Percentiles rank a stretch among this genome's conserved stretches.
Evolutionary conservation across 2,797 vertebrate genomes (phyloP).

Genomic region (Octomys mimax): DNA sequence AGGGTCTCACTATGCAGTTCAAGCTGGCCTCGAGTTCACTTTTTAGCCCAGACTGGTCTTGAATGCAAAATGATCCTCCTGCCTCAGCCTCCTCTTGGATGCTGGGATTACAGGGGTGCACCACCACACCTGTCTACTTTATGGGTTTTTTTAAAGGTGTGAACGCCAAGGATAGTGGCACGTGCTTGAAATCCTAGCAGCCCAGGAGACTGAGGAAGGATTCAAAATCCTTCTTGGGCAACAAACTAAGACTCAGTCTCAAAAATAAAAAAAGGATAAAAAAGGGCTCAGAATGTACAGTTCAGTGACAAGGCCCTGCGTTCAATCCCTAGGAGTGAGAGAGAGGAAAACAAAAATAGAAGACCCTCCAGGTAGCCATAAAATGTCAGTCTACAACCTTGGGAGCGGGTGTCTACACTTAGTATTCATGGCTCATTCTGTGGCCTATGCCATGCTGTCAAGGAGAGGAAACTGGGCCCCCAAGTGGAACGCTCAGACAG

Average conservation of each 20-base stretch:
- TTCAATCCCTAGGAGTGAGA: background rate
- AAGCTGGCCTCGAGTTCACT: too few relatives aligned
- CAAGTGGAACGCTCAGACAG: background rate
- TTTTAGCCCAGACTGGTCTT: too few relatives aligned
- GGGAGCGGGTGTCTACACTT: background rate
- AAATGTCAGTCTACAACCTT: background rate
- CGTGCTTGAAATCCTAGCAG: background rate
- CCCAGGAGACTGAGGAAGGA: background rate
- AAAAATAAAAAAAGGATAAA: too few relatives aligned
- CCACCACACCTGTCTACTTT: background rate
- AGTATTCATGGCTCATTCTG: background rate
- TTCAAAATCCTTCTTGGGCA: background rate
- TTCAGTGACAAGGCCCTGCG: background rate
- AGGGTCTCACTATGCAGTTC: too few relatives aligned
- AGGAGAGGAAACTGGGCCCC: background rate
- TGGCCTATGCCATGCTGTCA: background rate
- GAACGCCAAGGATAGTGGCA: background rate
- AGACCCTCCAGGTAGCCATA: background rate
- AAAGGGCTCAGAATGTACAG: background rate
- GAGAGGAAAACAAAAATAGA: background rate
- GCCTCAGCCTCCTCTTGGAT: too few relatives aligned
- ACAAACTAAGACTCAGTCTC: background rate
- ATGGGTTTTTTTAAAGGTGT: background rate
- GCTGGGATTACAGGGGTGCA: too few relatives aligned
- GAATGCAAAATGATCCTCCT: too few relatives aligned